A percentile compares a stretch with the other conserved stretches of the same genome.
Evolutionary conservation across 2,797 vertebrate genomes (phyloP).

Genomic region (Chanos chanos): DNA sequence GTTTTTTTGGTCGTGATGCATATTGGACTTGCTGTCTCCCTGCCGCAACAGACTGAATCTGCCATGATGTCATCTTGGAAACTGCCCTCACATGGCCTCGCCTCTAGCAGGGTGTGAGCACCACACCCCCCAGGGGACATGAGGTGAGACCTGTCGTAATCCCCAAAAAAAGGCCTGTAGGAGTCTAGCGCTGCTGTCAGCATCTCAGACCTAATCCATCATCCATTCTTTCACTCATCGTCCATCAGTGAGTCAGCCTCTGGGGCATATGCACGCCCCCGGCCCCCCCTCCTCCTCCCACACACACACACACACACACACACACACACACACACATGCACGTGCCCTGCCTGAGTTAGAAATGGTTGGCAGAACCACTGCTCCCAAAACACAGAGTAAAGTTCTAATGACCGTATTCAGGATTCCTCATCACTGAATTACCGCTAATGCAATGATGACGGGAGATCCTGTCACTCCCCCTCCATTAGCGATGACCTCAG

Average conservation of each 20-base stretch:
- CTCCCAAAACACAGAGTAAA: slow-evolving; percentile 14
- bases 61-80: slow-evolving; percentile 13
- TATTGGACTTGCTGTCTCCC: slow-evolving; percentile 11
- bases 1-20: neutral
- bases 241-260: slow-evolving; percentile 42
- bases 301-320: slow-evolving; percentile 6
- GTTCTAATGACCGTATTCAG: slow-evolving; percentile 21
- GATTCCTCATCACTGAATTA: slow-evolving; percentile 34
- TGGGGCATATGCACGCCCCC: neutral
- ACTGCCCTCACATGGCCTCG: slow-evolving; percentile 8
- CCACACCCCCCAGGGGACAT: neutral
- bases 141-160: slow-evolving; percentile 28
- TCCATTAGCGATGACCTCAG: slow-evolving; percentile 54
- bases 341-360: no score
- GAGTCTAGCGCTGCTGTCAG: slow-evolving; percentile 19
- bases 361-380: no score
- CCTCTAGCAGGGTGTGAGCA: slow-evolving; percentile 13
- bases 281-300: slow-evolving; percentile 1
- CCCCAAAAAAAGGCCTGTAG: slow-evolving; percentile 12
- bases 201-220: slow-evolving; percentile 33
- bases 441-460: slow-evolving; percentile 54
- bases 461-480: slow-evolving; percentile 53
- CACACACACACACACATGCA: slow-evolving; percentile 43
- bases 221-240: slow-evolving; percentile 19
- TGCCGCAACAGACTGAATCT: neutral